Evolutionary conservation across 2,113 vertebrate species (phyloP), one percentile per base, ranked within the genome.

Genomic region (Ochotona princeps): DNA sequence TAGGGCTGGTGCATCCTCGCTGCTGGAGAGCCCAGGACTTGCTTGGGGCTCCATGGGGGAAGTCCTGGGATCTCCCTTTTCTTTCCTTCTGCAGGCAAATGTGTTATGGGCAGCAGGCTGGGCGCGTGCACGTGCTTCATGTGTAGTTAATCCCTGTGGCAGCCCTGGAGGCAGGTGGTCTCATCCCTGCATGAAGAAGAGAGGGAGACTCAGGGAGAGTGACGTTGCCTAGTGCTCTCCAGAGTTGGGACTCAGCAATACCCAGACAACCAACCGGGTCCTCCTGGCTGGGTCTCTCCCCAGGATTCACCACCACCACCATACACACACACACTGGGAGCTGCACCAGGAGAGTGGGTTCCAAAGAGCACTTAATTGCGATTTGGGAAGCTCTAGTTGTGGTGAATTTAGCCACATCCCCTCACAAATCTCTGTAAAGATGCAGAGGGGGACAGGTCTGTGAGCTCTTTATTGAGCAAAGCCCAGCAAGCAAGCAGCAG

Each of bases 381-480:
- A 91, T 67, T 57, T 89, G 61, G 67, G 65, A 82, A 35, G 25
- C 60, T 78, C 91, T 47, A 2, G 2, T 2, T 49, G 35, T 85
- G 57, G 44, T 35, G 79, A 93, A 63, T 91, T 65, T 87, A 47
- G 35, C 30, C 18, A 89, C 89, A 57, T 87, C 35, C 83, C 93
- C 67, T 83, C 73, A 76, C 57, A 28, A 78, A 60, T 81, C 73
- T 94, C 82, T 75, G 11, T 61, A 14, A 54, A 60, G 44, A 25
- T 1, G 14, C 20, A 2, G 38, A 38, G 57, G 2, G n/a, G 20
- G 14, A 32, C 0, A 9, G 26, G 10, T 28, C 23, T 84, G 47
- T 49, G n/a, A 30, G 66, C 18, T 88, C 38, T 76, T 82, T 65
- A 17, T 12, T 74, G 54, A 65, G 32, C 83, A 91, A 5, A 82